Base-by-base conservation (phyloP, 2,888 invertebrate species). In the Cephus pulcher region DNA sequence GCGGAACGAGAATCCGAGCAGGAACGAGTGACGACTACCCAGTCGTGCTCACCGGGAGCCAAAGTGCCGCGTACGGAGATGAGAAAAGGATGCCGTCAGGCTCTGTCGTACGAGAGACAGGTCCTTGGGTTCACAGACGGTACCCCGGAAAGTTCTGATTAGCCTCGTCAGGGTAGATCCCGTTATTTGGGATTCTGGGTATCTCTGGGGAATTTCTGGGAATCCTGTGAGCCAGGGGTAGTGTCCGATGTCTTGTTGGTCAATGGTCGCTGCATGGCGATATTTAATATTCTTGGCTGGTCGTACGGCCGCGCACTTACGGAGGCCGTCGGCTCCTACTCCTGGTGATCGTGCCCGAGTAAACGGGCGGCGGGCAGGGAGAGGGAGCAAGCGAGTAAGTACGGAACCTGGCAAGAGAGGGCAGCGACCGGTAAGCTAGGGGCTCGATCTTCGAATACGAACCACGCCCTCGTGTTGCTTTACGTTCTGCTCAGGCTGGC, bases 401-500 rank as follows among this genome's bases (percentile, higher is more conserved):
- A 56, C 56, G 56, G 23, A 56, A 56, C 23, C 23, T 56, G 23
- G 56, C 9, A 56, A 23, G 23, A 56, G 56, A 56, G 56, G 56
- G 56, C 56, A 56, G 56, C 56, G 56, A 56, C 56, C 56, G 23
- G 56, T 56, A 56, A 56, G 56, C 56, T 56, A 56, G 56, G 73
- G 78, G 76, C 75, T 78, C 73, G 30, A 79, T 73, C 69, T 75
- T 79, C 79, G 80, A 82, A 80, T 82, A 78, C 78, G 78, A 80
- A 80, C 83, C 83, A 82, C 83, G 84, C 84, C 82, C 80, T 82
- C 81, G 79, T 81, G 76, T 81, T 84, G 80, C 81, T 80, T 56
- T 56, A 56, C 56, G 56, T 56, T 56, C 23, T 23, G 56, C 23
- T 9, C 56, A 23, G 23, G 23, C 23, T 56, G 56, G 56, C 56